A percentile compares a stretch with the other conserved stretches of the same genome.
phyloP scores from a whole-genome alignment of 1,140 invertebrate species.

The Cataglyphis hispanica region DNA sequence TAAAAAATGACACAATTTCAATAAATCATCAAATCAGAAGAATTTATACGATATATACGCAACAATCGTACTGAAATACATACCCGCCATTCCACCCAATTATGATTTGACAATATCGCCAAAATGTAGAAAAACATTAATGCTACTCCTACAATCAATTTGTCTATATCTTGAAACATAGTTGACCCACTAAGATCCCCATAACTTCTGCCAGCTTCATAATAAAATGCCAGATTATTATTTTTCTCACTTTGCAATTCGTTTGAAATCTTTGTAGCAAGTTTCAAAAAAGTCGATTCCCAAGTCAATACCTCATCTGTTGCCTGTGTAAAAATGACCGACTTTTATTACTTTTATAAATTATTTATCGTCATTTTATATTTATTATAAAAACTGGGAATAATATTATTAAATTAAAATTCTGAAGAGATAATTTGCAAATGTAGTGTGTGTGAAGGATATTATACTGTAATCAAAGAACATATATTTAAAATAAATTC shows the following conservation, averaged over 20 bases:
- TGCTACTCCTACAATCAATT: conserved; percentile 89
- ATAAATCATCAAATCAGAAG: neutral
- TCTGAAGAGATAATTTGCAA: neutral
- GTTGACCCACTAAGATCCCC: conserved; percentile 90
- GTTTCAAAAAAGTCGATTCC: conserved; percentile 89
- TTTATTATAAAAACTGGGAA: neutral
- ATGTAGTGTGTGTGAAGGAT: neutral
- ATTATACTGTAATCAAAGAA: neutral
- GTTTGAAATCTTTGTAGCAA: conserved; percentile 81
- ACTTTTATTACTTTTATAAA: neutral
- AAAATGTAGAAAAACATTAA: conserved; percentile 92
- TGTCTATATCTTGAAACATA: conserved; percentile 91
- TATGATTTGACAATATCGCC: conserved; percentile 91
- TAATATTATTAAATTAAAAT: neutral
- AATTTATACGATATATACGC: neutral
- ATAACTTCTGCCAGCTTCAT: conserved; percentile 90
- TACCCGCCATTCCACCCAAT: conserved; percentile 91
- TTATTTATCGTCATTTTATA: conserved; percentile 11
- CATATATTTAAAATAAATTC: neutral
- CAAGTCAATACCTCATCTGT: conserved; percentile 88
- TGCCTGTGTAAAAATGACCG: conserved; percentile 81
- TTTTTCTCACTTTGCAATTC: conserved; percentile 62
- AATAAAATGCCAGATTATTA: conserved; percentile 86
- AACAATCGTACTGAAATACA: conserved; percentile 65
- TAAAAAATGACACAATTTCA: conserved; percentile 46